phyloP scores from a whole-genome alignment of 2,797 vertebrate species.

The Cercopithecus mitis region DNA sequence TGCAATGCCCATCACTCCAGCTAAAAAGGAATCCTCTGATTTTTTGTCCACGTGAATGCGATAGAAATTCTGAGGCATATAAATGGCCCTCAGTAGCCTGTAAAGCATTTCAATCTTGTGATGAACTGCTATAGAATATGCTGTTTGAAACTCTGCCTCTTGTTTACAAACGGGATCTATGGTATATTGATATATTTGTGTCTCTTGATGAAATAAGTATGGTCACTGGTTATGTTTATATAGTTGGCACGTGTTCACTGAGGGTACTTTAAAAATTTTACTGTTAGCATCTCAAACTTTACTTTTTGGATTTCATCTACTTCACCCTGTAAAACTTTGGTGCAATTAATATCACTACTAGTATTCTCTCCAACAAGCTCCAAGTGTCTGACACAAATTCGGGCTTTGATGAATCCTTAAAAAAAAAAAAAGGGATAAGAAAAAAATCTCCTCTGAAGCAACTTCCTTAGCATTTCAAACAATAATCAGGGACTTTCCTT shows the following conservation, averaged over 20 bases:
- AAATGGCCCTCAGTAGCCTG: constrained; percentile 90
- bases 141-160: constrained; percentile 91
- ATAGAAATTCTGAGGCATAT: constrained; percentile 93
- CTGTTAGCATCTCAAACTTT: constrained; percentile 85
- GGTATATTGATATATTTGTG: constrained; percentile 86
- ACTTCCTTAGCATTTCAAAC: too few species aligned
- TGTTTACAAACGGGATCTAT: constrained; percentile 88
- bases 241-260: constrained; percentile 85
- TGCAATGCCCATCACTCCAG: constrained; percentile 85
- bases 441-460: too few species aligned
- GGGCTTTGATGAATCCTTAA: too few species aligned
- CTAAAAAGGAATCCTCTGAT: constrained; percentile 83
- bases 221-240: constrained; percentile 88
- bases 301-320: constrained; percentile 84
- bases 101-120: constrained; percentile 94
- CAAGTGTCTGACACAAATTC: constrained; percentile 61
- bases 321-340: constrained; percentile 87
- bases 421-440: too few species aligned
- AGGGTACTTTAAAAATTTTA: constrained; percentile 81
- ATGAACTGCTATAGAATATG: constrained; percentile 93
- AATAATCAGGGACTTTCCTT: too few species aligned
- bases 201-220: constrained; percentile 84
- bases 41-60: constrained; percentile 93
- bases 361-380: constrained; percentile 83
- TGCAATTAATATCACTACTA: constrained; percentile 85